Percentiles rank a stretch among this genome's conserved stretches.
Evolutionary conservation across 2,888 invertebrate genomes (phyloP).

Genomic region (Ormyrus rosae): DNA sequence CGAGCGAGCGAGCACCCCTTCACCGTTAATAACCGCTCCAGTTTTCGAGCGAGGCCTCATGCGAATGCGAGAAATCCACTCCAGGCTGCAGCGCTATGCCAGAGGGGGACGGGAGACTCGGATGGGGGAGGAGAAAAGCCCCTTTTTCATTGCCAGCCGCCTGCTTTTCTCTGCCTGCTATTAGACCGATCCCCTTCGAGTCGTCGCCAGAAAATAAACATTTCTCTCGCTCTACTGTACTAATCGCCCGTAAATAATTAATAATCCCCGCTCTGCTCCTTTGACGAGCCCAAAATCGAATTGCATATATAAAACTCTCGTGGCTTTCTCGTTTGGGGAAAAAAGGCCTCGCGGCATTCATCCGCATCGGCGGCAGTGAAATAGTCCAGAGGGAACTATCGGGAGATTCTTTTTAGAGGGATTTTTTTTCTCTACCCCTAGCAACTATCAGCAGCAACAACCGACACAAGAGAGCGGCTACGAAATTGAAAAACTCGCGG

Average conservation of each 20-base stretch:
- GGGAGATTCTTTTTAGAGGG: constrained; percentile 5
- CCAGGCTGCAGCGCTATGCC: not conserved
- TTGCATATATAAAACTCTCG: no score
- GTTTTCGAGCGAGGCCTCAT: constrained; percentile 24
- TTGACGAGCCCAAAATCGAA: not conserved
- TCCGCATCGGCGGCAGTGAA: not conserved
- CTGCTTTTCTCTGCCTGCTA: no score
- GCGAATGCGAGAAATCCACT: constrained; percentile 13
- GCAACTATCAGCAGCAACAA: not conserved
- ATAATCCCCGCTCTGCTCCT: not conserved
- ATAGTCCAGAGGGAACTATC: constrained; percentile 18
- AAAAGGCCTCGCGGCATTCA: constrained; percentile 8
- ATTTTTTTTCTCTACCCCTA: not conserved
- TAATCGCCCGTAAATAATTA: no score
- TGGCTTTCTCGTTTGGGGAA: not conserved
- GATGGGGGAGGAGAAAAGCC: constrained; percentile 29
- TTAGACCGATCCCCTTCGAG: no score
- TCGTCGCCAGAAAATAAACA: no score
- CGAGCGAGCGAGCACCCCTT: constrained; percentile 5
- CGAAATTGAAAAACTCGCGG: constrained; percentile 25
- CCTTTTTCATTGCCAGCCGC: constrained; percentile 39
- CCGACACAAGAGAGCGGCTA: not conserved
- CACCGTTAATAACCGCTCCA: constrained; percentile 48
- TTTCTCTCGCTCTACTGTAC: no score
- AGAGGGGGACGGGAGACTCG: not conserved